Base-by-base conservation (phyloP, 2,797 vertebrate species). In the Hoplostethus mediterraneus region DNA sequence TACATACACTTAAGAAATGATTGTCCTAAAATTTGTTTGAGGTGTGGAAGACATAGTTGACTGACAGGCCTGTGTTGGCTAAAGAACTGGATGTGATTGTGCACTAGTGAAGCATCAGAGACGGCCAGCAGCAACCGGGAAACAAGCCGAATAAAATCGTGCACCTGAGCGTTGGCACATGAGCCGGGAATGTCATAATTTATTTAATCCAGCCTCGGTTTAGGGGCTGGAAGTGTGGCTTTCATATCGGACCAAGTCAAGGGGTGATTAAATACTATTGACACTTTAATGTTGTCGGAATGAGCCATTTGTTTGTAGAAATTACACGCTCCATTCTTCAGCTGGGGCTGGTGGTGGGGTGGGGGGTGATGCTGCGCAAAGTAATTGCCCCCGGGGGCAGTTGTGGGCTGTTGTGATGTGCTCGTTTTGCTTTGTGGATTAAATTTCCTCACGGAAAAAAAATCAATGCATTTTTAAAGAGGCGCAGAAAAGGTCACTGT, bases 241-340 rank as follows among this genome's bases (percentile, higher is more conserved):
- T 75, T 79, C 71, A 68, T 66, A 57, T 75, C 36, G n/a, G 73
- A 67, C 53, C 63, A 70, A 52, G 72, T 79, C 79, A 82, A 33
- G 82, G 67, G 65, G 49, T 76, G 83, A 91, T 83, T 81, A 78
- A 82, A 77, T 64, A 40, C 63, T 69, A 81, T 75, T 86, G 86
- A 86, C 84, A 80, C 73, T 83, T 79, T 67, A 78, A 83, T 82
- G 87, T 77, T 87, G 84, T 74, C 64, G 82, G 84, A 86, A 86
- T 85, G 84, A 90, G 48, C 57, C 83, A 58, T 87, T 86, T 90
- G 83, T 90, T 88, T 84, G 82, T 73, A 58, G 78, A 79, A 86
- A 89, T 91, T 82, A 88, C 90, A 87, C 74, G 82, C 84, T 86
- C 78, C 87, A 81, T 84, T 87, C 90, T 77, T 87, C 86, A 73